Base-by-base conservation (phyloP, 1,140 invertebrate genomes). In the Drosophila auraria region DNA sequence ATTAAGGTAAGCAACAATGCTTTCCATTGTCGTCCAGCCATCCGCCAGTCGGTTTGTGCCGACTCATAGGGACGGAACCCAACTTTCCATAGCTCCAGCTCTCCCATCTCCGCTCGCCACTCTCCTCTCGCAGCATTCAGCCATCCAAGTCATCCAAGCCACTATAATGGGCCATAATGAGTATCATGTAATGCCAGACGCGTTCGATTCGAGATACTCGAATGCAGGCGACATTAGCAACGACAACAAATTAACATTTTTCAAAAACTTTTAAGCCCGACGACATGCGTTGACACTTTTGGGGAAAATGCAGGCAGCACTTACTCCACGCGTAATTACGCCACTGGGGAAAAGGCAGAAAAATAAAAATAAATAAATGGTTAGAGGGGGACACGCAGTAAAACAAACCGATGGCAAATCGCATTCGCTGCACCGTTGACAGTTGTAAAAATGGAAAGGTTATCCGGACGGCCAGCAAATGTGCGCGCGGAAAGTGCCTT, bases 371-470 rank as follows among this genome's bases (percentile, higher is more conserved):
- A 63, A 61, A 30, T 69, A 72, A 47, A 54, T 56, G 40, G 36
- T 57, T n/a, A 6, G 8, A 0, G 5, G 36, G 36, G 23, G 57
- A 25, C 25, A 30, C 25, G 49, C 14, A 79, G 65, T 73, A 54
- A 72, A 80, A 70, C 77, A 79, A 80, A 79, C 54, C 60, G 68
- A 68, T 54, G 66, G 68, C 64, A 65, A 82, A 82, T 73, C 66
- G 74, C 51, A 78, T 82, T 82, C 56, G 76, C 77, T 60, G 59
- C 53, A 30, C 66, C 51, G 64, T 54, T 87, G 84, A 87, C 84
- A 87, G 83, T 87, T 83, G 65, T 68, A 78, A 83, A 87, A 87
- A 87, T 87, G 83, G 83, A 87, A 87, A 87, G 83, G 83, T 83
- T 89, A 87, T 78, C 65, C 62, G 56, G 53, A 57, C 70, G 56